A percentile compares a stretch with the other conserved stretches of the same genome.
phyloP scores from a whole-genome alignment of 2,888 invertebrate genomes.

The Pediacus dermestoides region DNA sequence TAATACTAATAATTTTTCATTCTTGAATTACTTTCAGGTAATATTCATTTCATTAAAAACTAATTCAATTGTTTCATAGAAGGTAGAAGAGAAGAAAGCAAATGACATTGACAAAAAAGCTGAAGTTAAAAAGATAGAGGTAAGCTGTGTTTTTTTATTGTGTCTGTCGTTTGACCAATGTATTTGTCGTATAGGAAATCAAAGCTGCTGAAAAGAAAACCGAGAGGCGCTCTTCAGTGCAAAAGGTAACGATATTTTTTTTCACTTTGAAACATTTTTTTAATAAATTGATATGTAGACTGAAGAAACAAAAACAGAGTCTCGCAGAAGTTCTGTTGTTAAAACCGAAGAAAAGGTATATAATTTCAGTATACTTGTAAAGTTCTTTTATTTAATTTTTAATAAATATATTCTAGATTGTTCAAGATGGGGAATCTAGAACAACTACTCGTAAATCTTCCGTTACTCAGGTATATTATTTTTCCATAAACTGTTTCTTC shows the following conservation, averaged over 20 bases:
- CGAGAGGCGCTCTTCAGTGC: constrained; percentile 45
- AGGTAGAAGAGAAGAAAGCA: constrained; percentile 43
- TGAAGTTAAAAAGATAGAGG: constrained; percentile 38
- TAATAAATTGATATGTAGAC: constrained; percentile 31
- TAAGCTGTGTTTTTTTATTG: constrained; percentile 29
- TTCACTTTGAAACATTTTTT: constrained; percentile 8
- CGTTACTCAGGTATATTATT: constrained; percentile 39
- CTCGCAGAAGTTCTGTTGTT: constrained; percentile 44
- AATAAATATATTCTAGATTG: constrained; percentile 31
- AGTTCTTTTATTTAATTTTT: too few species aligned
- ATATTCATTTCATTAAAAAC: constrained; percentile 15
- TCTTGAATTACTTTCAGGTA: constrained; percentile 13
- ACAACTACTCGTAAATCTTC: constrained; percentile 46
- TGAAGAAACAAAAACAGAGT: constrained; percentile 45
- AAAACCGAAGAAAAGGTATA: constrained; percentile 43
- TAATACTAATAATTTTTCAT: constrained; percentile 20
- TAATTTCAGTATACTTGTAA: too few species aligned
- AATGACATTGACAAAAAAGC: constrained; percentile 44
- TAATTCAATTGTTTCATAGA: constrained; percentile 26
- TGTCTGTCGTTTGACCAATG: constrained; percentile 24
- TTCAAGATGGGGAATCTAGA: constrained; percentile 45
- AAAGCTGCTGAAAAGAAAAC: constrained; percentile 57
- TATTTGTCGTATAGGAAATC: constrained; percentile 47
- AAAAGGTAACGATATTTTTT: constrained; percentile 37
- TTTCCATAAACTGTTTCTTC: too few species aligned